Base-by-base conservation (phyloP, 1,140 invertebrate genomes). In the Drosophila nigromelanica region DNA sequence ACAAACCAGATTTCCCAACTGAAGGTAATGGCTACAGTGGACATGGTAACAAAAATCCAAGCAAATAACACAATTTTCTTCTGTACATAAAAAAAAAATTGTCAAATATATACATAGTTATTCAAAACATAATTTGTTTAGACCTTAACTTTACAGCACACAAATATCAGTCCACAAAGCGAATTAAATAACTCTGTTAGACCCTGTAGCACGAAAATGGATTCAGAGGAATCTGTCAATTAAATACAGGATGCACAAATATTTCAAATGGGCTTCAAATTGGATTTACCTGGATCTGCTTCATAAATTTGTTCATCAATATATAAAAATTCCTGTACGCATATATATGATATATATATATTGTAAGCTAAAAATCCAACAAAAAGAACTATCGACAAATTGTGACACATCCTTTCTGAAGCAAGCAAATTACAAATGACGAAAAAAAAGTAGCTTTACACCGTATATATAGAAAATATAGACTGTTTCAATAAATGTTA, bases 81-180 rank as follows among this genome's bases (percentile, higher is more conserved):
- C 58, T 74, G 14, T 1, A 24, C 1, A 5, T 27, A 27, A 5
- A 27, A 18, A n/a, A 27, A 2, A 10, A 35, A 2, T 7, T 4
- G 18, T 10, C 0, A 55, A n/a, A 47, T 24, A 37, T 12, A 10
- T n/a, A 7, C 15, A 12, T 0, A 7, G 15, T 5, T 3, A 47
- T 10, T 0, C 1, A 14, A n/a, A 5, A 7, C 0, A 4, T 35
- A 10, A 3, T 18, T 15, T 8, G 8, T 7, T 24, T 14, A 5
- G 10, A 75, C 73, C 73, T 71, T 61, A 5, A 47, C 15, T 15
- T 75, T 64, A 1, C 5, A 6, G 40, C 67, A 60, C 1, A 75
- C 73, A 10, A 63, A 42, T 1, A 15, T 4, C 4, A 75, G 15
- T 1, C 67, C 73, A 42, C 39, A 64, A 27, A 59, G 3, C 0